Evolutionary conservation across 2,888 invertebrate species (phyloP).

Genomic region (Helicoverpa assulta): DNA sequence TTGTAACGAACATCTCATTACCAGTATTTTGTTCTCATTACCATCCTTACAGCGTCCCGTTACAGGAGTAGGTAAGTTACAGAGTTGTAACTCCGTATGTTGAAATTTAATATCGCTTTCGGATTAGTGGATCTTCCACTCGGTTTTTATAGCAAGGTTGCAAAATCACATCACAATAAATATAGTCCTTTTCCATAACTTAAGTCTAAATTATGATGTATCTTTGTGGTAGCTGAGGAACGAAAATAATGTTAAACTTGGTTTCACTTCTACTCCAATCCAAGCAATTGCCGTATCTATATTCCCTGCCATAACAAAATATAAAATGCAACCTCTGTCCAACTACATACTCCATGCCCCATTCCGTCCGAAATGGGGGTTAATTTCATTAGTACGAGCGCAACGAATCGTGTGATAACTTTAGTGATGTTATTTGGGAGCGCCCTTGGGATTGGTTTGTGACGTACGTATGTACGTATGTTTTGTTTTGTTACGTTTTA

Average conservation of each 20-base stretch:
- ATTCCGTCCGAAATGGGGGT: slow-evolving; percentile 82
- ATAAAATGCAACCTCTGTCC: slow-evolving; percentile 13
- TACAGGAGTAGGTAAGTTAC: slow-evolving; percentile 8
- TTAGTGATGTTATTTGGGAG: slow-evolving; percentile 86
- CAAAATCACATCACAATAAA: too few species aligned
- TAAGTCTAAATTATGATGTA: too few species aligned
- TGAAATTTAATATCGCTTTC: too few species aligned
- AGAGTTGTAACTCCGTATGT: slow-evolving; percentile 8
- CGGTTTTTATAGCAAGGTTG: too few species aligned
- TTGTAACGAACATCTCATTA: slow-evolving; percentile 86
- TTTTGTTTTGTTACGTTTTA: slow-evolving; percentile 63
- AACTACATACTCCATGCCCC: slow-evolving; percentile 20
- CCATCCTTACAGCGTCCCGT: slow-evolving; percentile 68
- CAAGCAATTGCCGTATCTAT: too few species aligned
- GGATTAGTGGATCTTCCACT: too few species aligned
- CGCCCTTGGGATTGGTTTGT: slow-evolving; percentile 80
- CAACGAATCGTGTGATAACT: slow-evolving; percentile 90
- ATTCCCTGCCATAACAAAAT: neutral
- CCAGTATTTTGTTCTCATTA: slow-evolving; percentile 79
- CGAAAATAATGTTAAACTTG: too few species aligned
- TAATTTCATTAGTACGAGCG: slow-evolving; percentile 88
- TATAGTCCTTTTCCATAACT: too few species aligned
- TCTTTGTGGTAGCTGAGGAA: too few species aligned
- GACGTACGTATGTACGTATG: slow-evolving; percentile 68
- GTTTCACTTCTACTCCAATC: too few species aligned